phyloP scores from a whole-genome alignment of 2,888 invertebrate genomes.

The Baccha elongata region DNA sequence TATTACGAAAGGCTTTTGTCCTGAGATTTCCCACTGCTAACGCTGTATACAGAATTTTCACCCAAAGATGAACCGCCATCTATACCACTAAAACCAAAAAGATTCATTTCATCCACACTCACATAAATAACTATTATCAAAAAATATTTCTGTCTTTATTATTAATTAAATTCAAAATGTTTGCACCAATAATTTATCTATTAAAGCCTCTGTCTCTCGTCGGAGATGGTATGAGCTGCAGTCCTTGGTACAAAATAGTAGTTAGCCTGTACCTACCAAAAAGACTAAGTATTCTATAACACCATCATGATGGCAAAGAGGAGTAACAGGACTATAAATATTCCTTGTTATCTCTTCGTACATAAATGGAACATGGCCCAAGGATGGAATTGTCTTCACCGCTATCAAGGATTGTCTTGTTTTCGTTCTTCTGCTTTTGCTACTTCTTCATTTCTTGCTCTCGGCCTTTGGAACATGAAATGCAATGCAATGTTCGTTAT shows the following conservation, averaged over 20 bases:
- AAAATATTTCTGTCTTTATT: constrained; percentile 67
- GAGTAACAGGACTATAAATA: constrained; percentile 48
- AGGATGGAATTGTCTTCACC: constrained; percentile 70
- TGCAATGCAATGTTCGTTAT: constrained; percentile 37
- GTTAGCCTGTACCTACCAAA: neutral
- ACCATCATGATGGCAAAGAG: neutral
- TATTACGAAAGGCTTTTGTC: constrained; percentile 8
- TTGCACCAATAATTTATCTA: constrained; percentile 68
- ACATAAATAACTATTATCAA: constrained; percentile 72
- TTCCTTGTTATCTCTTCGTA: constrained; percentile 61
- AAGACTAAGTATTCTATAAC: constrained; percentile 8
- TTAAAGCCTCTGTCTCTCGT: constrained; percentile 35
- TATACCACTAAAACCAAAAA: neutral
- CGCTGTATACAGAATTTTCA: constrained; percentile 29
- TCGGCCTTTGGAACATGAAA: constrained; percentile 24
- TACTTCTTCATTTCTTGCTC: constrained; percentile 18
- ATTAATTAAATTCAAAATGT: constrained; percentile 74
- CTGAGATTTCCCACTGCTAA: neutral
- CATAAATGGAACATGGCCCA: constrained; percentile 69
- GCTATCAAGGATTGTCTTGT: constrained; percentile 47
- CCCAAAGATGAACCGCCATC: constrained; percentile 32
- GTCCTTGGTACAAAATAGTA: neutral
- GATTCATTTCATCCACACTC: constrained; percentile 54
- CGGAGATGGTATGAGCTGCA: constrained; percentile 3
- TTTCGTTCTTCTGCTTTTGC: neutral